phyloP scores from a whole-genome alignment of 2,113 vertebrate genomes.

The Nycticebus coucang region DNA sequence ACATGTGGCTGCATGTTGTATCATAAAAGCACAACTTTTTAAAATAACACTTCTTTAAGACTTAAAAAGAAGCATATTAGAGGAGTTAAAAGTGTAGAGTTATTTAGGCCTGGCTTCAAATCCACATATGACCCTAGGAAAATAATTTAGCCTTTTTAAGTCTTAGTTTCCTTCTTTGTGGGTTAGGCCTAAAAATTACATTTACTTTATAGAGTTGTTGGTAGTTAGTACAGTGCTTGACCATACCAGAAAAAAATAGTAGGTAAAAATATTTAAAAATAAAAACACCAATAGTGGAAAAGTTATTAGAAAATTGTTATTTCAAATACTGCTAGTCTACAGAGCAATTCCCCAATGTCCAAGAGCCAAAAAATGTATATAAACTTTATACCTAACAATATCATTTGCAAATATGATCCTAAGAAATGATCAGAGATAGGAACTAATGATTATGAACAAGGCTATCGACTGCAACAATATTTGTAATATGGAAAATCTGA shows the following conservation, averaged over 20 bases:
- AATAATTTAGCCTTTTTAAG: not conserved
- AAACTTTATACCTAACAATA: not conserved
- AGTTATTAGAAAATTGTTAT: not conserved
- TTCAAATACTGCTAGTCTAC: not conserved
- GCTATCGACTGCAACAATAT: constrained; percentile 14
- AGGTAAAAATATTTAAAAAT: not conserved
- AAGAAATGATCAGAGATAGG: constrained; percentile 6
- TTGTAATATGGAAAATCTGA: constrained; percentile 39
- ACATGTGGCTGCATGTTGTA: not conserved
- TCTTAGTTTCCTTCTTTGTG: not conserved
- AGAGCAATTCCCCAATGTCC: not conserved
- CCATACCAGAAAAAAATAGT: not conserved
- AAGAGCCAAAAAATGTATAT: not conserved
- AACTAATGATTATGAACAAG: not conserved
- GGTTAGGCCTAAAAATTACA: not conserved
- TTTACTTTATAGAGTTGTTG: not conserved
- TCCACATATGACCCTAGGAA: not conserved
- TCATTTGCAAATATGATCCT: constrained; percentile 40
- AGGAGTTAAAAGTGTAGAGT: not conserved
- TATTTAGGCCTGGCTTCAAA: not conserved
- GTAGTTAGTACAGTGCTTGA: not conserved
- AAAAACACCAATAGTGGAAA: not conserved
- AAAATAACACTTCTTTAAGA: not conserved
- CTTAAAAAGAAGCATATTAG: not conserved
- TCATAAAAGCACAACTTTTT: not conserved